Evolutionary conservation across 2,888 invertebrate species (phyloP), one percentile per base, ranked within the genome.

Genomic region (Pristionchus entomophagus): DNA sequence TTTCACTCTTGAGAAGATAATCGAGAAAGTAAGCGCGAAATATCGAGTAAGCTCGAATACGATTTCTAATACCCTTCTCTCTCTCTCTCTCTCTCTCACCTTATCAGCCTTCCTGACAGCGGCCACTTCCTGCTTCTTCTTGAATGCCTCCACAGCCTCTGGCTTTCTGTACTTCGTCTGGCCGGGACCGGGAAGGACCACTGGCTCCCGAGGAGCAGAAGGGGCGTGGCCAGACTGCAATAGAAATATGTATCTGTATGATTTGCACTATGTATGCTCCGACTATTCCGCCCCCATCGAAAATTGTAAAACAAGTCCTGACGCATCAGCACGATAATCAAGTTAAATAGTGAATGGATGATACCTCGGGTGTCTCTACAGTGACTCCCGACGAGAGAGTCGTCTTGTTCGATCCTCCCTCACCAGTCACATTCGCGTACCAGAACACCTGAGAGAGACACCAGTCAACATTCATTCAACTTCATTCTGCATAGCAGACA

Each of bases 151-250:
- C 38, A 88, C 87, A 85, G 94, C 49, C 89, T 96, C 96, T 88
- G 96, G 96, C 85, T 96, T 95, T 2, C 96, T 95, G 78, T 95
- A 96, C 93, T 97, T 97, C 78, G 97, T 97, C 19, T 96, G 96
- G 88, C 96, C 96, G 91, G 97, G 97, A 2, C 97, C 95, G 0
- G 96, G 95, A 93, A 96, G 96, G 82, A 97, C 77, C n/a, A 86
- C 82, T 51, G 73, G 77, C 69, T 87, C 80, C n/a, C 69, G 41
- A 32, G 81, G 65, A 1, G 49, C 26, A 32, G 19, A 12, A 12
- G 84, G 49, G 2, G 41, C 17, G 14, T 17, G 6, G n/a, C 19
- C 51, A 1, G 19, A 0, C 38, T 45, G 49, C 4, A 77, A 17
- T n/a, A n/a, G n/a, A n/a, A n/a, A n/a, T n/a, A n/a, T n/a, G n/a